Percentiles rank a stretch among this genome's conserved stretches.
Evolutionary conservation across 1,140 invertebrate genomes (phyloP).

Genomic region (Bombus huntii): DNA sequence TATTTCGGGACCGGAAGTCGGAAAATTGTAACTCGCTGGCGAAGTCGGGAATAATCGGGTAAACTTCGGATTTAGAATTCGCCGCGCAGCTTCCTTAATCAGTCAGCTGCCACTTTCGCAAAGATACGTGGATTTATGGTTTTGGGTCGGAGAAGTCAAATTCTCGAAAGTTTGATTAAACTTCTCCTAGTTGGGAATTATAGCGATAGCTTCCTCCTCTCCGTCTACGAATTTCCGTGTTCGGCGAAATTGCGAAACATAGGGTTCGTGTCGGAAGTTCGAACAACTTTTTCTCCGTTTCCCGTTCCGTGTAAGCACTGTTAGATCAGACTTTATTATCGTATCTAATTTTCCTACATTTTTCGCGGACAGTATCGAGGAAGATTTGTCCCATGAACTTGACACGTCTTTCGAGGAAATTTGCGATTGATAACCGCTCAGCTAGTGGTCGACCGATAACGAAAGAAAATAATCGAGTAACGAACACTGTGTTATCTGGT

Average conservation of each 20-base stretch:
- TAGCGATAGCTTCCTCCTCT: neutral
- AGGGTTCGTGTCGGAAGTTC: neutral
- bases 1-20: neutral
- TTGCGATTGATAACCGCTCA: neutral
- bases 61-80: neutral
- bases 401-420: neutral
- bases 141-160: neutral
- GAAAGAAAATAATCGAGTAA: neutral
- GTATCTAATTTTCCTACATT: neutral
- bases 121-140: neutral
- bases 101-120: neutral
- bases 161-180: constrained; percentile 23
- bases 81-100: neutral
- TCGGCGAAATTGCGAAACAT: neutral
- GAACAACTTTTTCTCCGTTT: neutral
- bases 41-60: neutral
- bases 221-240: neutral
- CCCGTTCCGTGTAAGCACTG: neutral
- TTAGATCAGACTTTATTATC: neutral
- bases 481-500: neutral
- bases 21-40: neutral
- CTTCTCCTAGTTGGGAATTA: neutral
- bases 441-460: constrained; percentile 8
- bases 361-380: neutral
- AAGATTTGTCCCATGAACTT: constrained; percentile 1